Conservation (phyloP, 2,888 invertebrate species). For the Lithophane socia region DNA sequence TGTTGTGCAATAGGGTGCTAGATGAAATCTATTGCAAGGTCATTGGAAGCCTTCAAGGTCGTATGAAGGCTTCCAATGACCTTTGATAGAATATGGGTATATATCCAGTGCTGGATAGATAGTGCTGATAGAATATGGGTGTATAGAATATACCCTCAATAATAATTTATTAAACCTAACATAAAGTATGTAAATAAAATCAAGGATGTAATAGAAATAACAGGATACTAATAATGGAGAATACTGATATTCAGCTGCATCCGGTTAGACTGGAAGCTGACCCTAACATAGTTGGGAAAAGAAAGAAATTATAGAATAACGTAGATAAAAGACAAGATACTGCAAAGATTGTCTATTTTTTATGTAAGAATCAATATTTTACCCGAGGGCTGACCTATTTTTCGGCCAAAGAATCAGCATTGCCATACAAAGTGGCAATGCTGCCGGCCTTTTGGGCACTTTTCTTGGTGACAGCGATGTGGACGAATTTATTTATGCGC, state of each 20-base stretch:
- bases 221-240: too few relatives aligned
- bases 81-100: not conserved
- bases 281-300: not conserved
- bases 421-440: too few relatives aligned
- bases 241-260: too few relatives aligned
- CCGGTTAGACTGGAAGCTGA: not conserved
- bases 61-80: not conserved
- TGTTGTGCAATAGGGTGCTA: constrained; percentile 26
- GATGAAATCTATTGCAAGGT: not conserved
- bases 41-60: too few relatives aligned
- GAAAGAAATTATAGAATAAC: not conserved
- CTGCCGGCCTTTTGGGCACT: too few relatives aligned
- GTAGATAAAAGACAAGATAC: not conserved
- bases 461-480: too few relatives aligned
- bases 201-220: not conserved
- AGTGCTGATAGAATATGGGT: too few relatives aligned
- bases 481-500: too few relatives aligned
- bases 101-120: not conserved
- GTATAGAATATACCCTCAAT: not conserved
- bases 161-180: not conserved
- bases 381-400: too few relatives aligned
- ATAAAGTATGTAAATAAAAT: not conserved
- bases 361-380: not conserved
- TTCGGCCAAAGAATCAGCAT: too few relatives aligned
- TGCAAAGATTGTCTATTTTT: not conserved